These are phyloP conservation scores for Ailurus styani DNA, from an alignment of 2,113 vertebrate species.

Conservation along the genomic window DNA sequence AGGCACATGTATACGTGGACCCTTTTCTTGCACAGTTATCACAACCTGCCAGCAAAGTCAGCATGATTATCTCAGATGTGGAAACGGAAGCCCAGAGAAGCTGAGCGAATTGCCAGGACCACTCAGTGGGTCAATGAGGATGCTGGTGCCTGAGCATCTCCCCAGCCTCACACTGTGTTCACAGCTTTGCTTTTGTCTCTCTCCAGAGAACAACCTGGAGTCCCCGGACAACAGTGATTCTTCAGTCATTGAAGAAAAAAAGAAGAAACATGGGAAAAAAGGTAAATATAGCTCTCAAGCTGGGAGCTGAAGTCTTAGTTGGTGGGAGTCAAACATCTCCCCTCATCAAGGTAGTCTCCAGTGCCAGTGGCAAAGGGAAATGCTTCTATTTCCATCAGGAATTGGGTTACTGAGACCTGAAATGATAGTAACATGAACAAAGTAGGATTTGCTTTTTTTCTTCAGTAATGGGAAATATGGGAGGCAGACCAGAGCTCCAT, in stretches of 20 bases:
- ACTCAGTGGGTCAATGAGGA: background rate
- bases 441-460: background rate
- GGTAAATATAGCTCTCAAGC: background rate
- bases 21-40: background rate
- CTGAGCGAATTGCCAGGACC: background rate
- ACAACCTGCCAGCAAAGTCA: background rate
- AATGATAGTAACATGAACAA: background rate
- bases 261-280: background rate
- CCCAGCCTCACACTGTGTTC: background rate
- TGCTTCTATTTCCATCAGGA: background rate
- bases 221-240: background rate
- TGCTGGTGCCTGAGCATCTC: background rate
- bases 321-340: background rate
- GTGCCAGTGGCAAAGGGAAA: no score
- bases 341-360: background rate
- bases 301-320: background rate
- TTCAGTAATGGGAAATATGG: background rate
- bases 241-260: background rate
- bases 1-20: fast-evolving
- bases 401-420: background rate
- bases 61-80: background rate
- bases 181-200: background rate
- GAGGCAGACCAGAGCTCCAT: background rate
- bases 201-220: background rate
- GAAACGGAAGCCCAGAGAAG: background rate